Percentiles rank a stretch among this genome's conserved stretches.
phyloP scores from a whole-genome alignment of 2,113 vertebrate genomes.

The Rhegmatorhina hoffmannsi region DNA sequence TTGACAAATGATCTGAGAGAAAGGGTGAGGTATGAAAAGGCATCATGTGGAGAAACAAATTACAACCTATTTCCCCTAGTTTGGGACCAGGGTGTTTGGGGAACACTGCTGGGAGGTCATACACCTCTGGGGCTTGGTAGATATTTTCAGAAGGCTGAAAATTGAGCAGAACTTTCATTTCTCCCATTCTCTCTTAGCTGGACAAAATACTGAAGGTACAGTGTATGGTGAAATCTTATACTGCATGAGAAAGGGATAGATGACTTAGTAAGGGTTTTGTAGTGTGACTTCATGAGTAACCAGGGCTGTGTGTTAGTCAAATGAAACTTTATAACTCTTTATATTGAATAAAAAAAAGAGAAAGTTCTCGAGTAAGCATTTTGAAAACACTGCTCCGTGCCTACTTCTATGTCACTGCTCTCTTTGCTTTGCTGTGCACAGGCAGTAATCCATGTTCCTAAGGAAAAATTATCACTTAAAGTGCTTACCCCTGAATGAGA shows the following conservation, averaged over 20 bases:
- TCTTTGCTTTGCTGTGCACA: neutral
- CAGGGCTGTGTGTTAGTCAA: neutral
- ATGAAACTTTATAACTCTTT: neutral
- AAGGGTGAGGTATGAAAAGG: slow-evolving; percentile 63
- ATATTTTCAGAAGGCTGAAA: slow-evolving; percentile 22
- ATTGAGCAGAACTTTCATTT: neutral
- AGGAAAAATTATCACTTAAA: neutral
- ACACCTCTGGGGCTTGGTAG: neutral
- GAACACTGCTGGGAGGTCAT: slow-evolving; percentile 29
- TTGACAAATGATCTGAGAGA: slow-evolving; percentile 70
- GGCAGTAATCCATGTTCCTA: neutral
- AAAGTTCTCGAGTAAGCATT: neutral
- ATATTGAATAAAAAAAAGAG: neutral
- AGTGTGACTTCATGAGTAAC: neutral
- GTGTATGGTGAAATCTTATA: neutral
- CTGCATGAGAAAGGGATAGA: neutral
- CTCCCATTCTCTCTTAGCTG: neutral
- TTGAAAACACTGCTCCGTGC: neutral
- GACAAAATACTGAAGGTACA: neutral
- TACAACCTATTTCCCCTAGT: slow-evolving; percentile 21
- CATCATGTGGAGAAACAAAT: slow-evolving; percentile 55
- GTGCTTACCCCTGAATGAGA: neutral
- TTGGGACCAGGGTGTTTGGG: slow-evolving; percentile 34
- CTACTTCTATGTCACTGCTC: neutral
- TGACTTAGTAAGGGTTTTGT: neutral